phyloP scores from a whole-genome alignment of 53 echinoderm and acorn worm species.

The Patiria pectinifera region DNA sequence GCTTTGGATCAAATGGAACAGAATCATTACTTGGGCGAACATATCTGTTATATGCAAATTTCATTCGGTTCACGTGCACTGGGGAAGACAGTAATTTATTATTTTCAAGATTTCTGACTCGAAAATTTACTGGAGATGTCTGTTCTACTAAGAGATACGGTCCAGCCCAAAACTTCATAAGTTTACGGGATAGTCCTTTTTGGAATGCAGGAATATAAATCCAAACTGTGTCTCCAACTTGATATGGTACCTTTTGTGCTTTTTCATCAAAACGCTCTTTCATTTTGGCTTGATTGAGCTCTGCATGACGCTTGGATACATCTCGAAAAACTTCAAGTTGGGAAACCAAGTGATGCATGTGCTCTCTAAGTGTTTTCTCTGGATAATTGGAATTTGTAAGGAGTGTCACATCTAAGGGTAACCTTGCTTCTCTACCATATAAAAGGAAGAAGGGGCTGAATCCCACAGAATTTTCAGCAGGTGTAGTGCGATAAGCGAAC shows the following conservation, averaged over 20 bases:
- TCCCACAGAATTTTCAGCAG: conserved; percentile 41
- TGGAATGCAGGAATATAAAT: conserved; percentile 36
- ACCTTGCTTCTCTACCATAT: conserved; percentile 16
- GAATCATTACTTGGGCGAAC: background rate
- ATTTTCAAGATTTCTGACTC: conserved; percentile 36
- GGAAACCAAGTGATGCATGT: background rate
- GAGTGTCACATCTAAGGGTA: background rate
- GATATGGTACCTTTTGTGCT: background rate
- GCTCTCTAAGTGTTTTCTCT: conserved; percentile 29
- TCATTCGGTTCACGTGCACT: conserved; percentile 30
- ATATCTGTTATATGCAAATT: conserved; percentile 39
- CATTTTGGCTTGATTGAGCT: conserved; percentile 37
- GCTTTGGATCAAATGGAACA: background rate
- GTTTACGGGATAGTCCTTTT: conserved; percentile 37
- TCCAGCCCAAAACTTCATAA: conserved; percentile 43
- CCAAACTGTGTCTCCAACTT: conserved; percentile 42
- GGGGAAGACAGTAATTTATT: conserved; percentile 21
- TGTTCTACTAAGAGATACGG: conserved; percentile 44
- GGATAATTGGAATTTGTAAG: conserved; percentile 3
- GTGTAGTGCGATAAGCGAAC: conserved; percentile 41
- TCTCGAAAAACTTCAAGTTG: background rate
- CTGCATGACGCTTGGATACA: conserved; percentile 16
- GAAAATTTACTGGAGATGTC: conserved; percentile 18
- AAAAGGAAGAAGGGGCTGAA: conserved; percentile 38
- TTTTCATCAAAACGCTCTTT: conserved; percentile 31